Conservation (phyloP, 2,113 vertebrate species). For the Zosterops borbonicus region DNA sequence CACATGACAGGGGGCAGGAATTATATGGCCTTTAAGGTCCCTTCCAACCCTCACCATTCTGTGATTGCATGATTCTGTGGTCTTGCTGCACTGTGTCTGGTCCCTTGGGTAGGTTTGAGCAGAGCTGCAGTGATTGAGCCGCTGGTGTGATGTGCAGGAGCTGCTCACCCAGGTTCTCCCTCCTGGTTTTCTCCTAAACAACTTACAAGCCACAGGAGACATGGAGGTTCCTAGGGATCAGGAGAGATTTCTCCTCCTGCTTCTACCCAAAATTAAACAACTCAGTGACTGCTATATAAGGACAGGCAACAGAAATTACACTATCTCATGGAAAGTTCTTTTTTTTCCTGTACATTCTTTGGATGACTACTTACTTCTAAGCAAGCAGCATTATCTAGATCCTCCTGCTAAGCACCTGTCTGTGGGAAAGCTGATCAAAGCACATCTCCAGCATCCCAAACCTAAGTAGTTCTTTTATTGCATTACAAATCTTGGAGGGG, state of each 20-base stretch:
- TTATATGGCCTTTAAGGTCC: background rate
- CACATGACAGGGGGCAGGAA: background rate
- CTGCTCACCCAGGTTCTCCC: background rate
- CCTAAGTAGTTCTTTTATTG: background rate
- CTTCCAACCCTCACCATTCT: background rate
- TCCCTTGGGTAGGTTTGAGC: background rate
- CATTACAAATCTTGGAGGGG: background rate
- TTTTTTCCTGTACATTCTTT: background rate
- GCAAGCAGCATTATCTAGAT: background rate
- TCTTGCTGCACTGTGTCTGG: background rate
- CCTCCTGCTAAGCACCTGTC: background rate
- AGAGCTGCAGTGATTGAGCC: background rate
- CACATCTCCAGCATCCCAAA: background rate
- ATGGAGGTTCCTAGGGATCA: background rate
- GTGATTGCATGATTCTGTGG: too few relatives aligned
- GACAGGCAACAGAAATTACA: background rate
- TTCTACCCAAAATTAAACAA: background rate
- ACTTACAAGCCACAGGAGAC: background rate
- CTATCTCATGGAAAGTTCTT: background rate
- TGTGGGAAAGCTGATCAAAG: background rate
- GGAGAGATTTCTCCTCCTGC: background rate
- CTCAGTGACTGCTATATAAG: background rate
- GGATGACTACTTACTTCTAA: background rate
- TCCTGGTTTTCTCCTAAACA: background rate
- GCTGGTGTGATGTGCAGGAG: rapidly evolving